Evolutionary conservation across 2,797 vertebrate genomes (phyloP).

Genomic region (Enteromius trimaculatus): DNA sequence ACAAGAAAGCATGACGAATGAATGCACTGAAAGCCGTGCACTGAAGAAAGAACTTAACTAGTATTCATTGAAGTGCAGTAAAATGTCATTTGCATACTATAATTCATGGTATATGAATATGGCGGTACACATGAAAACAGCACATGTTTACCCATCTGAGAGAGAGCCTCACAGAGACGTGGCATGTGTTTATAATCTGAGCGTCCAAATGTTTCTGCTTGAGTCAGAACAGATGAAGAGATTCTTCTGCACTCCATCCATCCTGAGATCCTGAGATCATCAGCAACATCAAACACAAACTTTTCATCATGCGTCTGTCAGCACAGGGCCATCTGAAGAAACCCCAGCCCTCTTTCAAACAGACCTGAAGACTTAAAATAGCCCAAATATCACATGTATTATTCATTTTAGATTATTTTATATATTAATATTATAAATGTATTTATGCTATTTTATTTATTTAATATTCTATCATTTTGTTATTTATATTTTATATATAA

Average conservation of each 20-base stretch:
- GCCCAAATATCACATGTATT: no score
- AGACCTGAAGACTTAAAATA: neutral
- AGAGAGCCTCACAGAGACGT: constrained; percentile 28
- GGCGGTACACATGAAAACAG: neutral
- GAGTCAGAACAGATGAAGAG: constrained; percentile 24
- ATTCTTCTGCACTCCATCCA: neutral
- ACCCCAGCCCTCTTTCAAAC: neutral
- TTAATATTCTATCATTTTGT: no score
- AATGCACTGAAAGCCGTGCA: neutral
- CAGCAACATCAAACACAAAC: neutral
- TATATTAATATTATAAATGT: no score
- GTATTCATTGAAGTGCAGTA: neutral
- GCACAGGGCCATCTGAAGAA: neutral
- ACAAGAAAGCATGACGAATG: neutral
- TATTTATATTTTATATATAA: no score
- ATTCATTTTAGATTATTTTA: no score
- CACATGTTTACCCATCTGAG: constrained; percentile 1
- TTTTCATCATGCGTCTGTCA: neutral
- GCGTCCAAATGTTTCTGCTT: constrained; percentile 4
- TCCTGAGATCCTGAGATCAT: constrained; percentile 8
- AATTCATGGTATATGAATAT: neutral
- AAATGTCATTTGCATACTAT: neutral
- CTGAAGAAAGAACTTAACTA: no score
- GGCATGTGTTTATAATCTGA: constrained; percentile 43
- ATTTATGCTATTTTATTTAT: no score